Evolutionary conservation across 2,113 vertebrate species (phyloP).

Genomic region (Takifugu bimaculatus): DNA sequence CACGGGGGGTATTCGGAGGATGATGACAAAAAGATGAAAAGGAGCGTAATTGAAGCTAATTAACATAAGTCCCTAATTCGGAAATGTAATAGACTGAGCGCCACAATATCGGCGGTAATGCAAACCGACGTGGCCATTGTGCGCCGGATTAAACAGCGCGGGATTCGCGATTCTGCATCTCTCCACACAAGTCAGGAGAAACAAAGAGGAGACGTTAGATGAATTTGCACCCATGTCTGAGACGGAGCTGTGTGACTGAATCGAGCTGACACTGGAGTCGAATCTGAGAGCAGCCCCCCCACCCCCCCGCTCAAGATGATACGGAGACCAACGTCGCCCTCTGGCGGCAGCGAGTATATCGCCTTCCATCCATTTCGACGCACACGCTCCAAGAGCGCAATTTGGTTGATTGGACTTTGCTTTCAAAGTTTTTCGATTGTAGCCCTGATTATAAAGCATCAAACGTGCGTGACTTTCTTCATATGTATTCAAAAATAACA

Average conservation of each 20-base stretch:
- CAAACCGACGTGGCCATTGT: constrained; percentile 64
- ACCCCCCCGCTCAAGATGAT: constrained; percentile 27
- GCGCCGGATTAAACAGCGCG: constrained; percentile 59
- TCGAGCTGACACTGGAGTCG: constrained; percentile 60
- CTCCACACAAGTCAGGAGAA: constrained; percentile 60
- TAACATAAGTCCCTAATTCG: constrained; percentile 56
- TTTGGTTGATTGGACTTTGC: too few relatives aligned
- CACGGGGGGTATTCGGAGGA: constrained; percentile 27
- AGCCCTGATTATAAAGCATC: too few relatives aligned
- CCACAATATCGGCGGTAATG: constrained; percentile 52
- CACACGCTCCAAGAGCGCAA: too few relatives aligned
- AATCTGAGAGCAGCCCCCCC: constrained; percentile 19
- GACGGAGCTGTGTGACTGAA: constrained; percentile 68
- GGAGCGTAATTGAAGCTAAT: constrained; percentile 56
- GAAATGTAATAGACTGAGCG: constrained; percentile 42
- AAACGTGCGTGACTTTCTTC: too few relatives aligned
- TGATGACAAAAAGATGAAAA: constrained; percentile 59
- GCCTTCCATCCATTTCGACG: background rate
- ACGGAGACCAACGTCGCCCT: constrained; percentile 69
- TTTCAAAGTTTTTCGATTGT: too few relatives aligned
- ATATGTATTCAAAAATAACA: too few relatives aligned
- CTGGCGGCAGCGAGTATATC: constrained; percentile 44
- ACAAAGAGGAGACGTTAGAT: constrained; percentile 65
- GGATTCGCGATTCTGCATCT: constrained; percentile 56
- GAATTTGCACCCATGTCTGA: constrained; percentile 66